A percentile compares a stretch with the other conserved stretches of the same genome.
phyloP scores from a whole-genome alignment of 2,113 vertebrate genomes.

The Cyprinodon tularosa region DNA sequence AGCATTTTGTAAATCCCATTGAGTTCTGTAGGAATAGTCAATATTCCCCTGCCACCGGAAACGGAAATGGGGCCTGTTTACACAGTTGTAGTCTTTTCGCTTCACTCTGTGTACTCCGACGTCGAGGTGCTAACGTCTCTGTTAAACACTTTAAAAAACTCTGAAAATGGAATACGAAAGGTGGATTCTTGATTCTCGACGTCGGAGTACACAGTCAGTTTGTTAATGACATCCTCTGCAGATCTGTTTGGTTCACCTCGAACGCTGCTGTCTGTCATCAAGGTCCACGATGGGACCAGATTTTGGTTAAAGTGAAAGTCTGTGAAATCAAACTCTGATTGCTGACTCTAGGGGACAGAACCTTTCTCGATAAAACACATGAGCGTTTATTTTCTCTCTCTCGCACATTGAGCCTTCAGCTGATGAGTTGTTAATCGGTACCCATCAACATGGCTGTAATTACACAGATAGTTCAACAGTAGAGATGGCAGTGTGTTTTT shows the following conservation, averaged over 20 bases:
- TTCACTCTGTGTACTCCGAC: no score
- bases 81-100: no score
- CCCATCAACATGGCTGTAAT: slow-evolving; percentile 26
- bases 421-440: slow-evolving; percentile 36
- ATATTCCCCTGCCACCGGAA: no score
- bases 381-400: slow-evolving; percentile 2
- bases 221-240: not conserved
- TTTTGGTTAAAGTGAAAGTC: slow-evolving; percentile 5
- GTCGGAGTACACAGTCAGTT: no score
- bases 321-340: slow-evolving; percentile 29
- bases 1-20: no score
- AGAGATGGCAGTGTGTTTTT: slow-evolving; percentile 39
- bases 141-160: not conserved
- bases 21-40: no score
- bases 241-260: slow-evolving; percentile 1
- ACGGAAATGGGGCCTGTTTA: no score
- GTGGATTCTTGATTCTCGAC: no score
- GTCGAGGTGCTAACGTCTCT: no score
- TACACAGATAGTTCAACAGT: slow-evolving; percentile 25
- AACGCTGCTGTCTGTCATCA: slow-evolving; percentile 2
- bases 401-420: not conserved
- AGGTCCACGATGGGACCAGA: not conserved
- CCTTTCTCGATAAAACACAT: slow-evolving; percentile 17
- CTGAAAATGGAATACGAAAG: no score
- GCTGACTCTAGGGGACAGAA: slow-evolving; percentile 19